Evolutionary conservation across 2,113 vertebrate species (phyloP).

Genomic region (Scalopus aquaticus): DNA sequence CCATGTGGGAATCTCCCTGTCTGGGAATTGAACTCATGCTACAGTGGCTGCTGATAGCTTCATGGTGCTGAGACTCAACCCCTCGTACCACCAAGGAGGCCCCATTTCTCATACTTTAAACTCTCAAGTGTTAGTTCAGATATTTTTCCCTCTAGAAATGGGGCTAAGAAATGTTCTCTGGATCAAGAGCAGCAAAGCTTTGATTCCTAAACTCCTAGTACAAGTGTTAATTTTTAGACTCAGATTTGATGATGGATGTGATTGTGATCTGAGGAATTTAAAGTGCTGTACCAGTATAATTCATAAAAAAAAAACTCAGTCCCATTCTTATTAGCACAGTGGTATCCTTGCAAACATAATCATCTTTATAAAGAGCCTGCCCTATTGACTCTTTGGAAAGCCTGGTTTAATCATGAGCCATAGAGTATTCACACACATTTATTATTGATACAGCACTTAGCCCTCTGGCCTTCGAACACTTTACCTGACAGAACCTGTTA

Average conservation of each 20-base stretch:
- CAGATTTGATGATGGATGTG: not conserved
- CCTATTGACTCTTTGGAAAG: not conserved
- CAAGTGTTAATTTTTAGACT: not conserved
- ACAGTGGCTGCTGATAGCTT: no score
- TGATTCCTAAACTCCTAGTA: not conserved
- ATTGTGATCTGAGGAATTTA: not conserved
- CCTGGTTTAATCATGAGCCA: constrained; percentile 27
- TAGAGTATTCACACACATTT: not conserved
- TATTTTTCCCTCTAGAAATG: not conserved
- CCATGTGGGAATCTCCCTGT: no score
- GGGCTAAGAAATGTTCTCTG: not conserved
- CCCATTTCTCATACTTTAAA: not conserved
- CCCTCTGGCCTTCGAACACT: not conserved
- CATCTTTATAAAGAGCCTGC: not conserved
- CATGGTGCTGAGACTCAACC: no score
- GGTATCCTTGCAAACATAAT: not conserved
- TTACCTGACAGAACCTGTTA: not conserved
- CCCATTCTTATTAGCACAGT: not conserved
- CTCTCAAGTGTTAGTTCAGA: not conserved
- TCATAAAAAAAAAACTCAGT: not conserved
- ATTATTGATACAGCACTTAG: constrained; percentile 58
- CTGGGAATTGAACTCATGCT: no score
- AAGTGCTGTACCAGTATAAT: not conserved
- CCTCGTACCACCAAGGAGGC: no score
- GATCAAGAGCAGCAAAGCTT: not conserved